Evolutionary conservation across 35 echinoderm and acorn worm genomes (phyloP).

Genomic region (Amphiura filiformis): DNA sequence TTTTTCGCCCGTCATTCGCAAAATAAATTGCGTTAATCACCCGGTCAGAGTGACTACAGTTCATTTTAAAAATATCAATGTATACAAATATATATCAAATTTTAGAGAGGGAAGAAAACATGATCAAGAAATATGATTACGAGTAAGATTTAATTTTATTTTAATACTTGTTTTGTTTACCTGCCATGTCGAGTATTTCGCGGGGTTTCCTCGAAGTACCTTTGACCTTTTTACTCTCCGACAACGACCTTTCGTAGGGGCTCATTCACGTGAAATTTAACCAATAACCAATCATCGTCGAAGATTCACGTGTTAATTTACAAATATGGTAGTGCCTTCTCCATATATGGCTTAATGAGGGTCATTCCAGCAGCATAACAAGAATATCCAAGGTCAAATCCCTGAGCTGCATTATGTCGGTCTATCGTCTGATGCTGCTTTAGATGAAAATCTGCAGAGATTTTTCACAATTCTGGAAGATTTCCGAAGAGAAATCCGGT

Average conservation of each 20-base stretch:
- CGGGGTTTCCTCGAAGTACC: neutral
- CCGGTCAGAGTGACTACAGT: no score
- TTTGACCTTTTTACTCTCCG: neutral
- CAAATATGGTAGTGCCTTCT: constrained; percentile 13
- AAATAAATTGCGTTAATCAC: no score
- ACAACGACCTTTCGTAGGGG: neutral
- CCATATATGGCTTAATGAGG: neutral
- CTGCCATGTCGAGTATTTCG: neutral
- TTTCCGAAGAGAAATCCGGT: no score
- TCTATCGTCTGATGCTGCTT: neutral
- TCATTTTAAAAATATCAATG: no score
- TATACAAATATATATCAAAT: no score
- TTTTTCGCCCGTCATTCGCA: no score
- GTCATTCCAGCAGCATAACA: neutral
- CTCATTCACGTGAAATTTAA: neutral
- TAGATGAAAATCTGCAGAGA: neutral
- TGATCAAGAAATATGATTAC: no score
- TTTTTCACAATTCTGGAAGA: neutral
- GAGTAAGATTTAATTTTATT: no score
- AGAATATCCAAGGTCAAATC: neutral
- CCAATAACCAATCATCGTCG: constrained; percentile 4
- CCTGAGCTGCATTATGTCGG: neutral
- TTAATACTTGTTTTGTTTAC: neutral
- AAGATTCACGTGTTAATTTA: constrained; percentile 1
- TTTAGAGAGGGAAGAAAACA: no score